These are phyloP conservation scores for Brachionus paranguensis DNA, from an alignment of 1,140 invertebrate species.

Conservation along the genomic window DNA sequence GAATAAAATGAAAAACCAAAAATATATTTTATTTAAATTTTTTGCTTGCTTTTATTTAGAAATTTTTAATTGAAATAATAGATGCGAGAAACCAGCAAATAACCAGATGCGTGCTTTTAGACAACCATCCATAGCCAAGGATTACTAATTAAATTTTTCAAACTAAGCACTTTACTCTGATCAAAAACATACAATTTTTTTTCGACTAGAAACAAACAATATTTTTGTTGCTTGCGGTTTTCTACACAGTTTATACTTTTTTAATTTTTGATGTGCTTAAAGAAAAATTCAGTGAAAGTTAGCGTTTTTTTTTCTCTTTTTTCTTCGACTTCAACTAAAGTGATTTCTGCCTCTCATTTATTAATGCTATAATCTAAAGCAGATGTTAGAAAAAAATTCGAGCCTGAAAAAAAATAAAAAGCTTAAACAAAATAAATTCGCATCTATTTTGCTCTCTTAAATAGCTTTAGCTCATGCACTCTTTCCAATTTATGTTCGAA, in stretches of 20 bases:
- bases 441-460: no score
- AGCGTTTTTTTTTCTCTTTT: neutral
- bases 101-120: neutral
- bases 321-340: neutral
- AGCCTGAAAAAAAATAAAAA: neutral
- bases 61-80: neutral
- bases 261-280: neutral
- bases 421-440: neutral
- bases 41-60: neutral
- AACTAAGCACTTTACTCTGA: neutral
- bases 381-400: neutral
- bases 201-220: neutral
- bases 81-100: neutral
- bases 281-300: neutral
- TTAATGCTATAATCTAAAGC: neutral
- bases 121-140: neutral
- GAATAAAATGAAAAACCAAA: neutral
- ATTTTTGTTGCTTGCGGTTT: neutral
- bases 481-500: no score
- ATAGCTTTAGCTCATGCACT: no score
- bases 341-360: neutral
- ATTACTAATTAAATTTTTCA: neutral
- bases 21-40: neutral
- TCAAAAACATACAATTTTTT: neutral
- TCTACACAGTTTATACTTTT: neutral